phyloP scores from a whole-genome alignment of 92 coral and sea anemone genomes.

The Nematostella vectensis region DNA sequence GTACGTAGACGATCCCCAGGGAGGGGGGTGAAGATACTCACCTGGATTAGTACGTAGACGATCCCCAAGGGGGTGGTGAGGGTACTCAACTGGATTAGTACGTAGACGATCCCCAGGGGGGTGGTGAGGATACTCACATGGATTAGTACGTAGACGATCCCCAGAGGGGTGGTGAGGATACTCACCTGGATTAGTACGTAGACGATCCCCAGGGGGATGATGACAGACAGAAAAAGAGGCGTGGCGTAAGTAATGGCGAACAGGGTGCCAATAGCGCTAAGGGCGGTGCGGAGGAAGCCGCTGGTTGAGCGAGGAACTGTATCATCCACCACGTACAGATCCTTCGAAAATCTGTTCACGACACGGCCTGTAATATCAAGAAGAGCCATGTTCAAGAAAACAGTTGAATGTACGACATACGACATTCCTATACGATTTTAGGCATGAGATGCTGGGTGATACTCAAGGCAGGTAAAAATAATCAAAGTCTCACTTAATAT shows the following conservation, averaged over 20 bases:
- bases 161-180: constrained; percentile 54
- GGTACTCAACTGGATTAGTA: constrained; percentile 73
- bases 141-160: constrained; percentile 48
- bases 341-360: constrained; percentile 90
- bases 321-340: constrained; percentile 74
- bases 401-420: no score
- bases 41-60: constrained; percentile 71
- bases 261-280: constrained; percentile 63
- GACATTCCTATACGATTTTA: no score
- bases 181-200: constrained; percentile 78
- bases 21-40: constrained; percentile 48
- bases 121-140: constrained; percentile 72
- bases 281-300: constrained; percentile 38
- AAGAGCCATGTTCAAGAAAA: no score
- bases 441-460: no score
- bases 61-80: constrained; percentile 57
- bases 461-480: no score
- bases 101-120: constrained; percentile 56
- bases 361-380: constrained; percentile 42
- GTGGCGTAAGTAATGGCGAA: constrained; percentile 81
- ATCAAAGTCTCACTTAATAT: no score
- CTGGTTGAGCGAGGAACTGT: constrained; percentile 47
- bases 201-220: constrained; percentile 54
- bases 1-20: constrained; percentile 49
- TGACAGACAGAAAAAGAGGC: constrained; percentile 70